Base-by-base conservation (phyloP, 2,797 vertebrate genomes). In the Delichon dasypus region DNA sequence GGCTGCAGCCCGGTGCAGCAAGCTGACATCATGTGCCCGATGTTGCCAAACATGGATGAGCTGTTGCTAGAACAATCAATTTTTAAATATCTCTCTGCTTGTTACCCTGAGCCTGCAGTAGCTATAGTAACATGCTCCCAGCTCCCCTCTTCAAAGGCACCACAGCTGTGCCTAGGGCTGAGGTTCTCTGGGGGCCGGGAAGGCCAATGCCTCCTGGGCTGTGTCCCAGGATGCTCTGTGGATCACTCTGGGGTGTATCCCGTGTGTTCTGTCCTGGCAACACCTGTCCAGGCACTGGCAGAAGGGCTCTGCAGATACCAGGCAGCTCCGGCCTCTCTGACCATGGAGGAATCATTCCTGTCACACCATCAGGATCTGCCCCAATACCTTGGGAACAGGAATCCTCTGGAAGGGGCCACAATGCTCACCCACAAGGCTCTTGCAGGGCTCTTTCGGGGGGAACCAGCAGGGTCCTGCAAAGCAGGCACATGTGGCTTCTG, bases 81-180 rank as follows among this genome's bases (percentile, higher is more conserved):
- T 95, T 91, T 88, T 91, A 92, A 95, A 87, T 86, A 64, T 54
- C 90, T 85, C 88, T 82, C 85, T 70, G 85, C 55, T 91, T 90
- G 73, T 96, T 97, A 84, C 88, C 88, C 48, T 72, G 76, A 87
- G 92, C 91, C 70, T 53, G 82, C 87, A 86, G 97, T 98, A 97
- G 85, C 98, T 95, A 97, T 97, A 94, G 97, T 58, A 98, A 98
- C 95, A 4, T 36, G 88, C 87, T 94, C 83, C 2, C 9, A 96
- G 89, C 78, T 94, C 73, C 88, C 93, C 83, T 93, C 91, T 94
- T 76, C 96, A 91, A 91, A 90, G 90, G 93, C 13, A 5, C 55
- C 16, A 27, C 78, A 65, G 94, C 82, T 57, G 81, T n/a, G 15
- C 61, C 16, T 1, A 1, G 77, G 50, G 74, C 36, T 9, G 20